phyloP scores from a whole-genome alignment of 2,797 vertebrate species.

The Sphenodon punctatus region DNA sequence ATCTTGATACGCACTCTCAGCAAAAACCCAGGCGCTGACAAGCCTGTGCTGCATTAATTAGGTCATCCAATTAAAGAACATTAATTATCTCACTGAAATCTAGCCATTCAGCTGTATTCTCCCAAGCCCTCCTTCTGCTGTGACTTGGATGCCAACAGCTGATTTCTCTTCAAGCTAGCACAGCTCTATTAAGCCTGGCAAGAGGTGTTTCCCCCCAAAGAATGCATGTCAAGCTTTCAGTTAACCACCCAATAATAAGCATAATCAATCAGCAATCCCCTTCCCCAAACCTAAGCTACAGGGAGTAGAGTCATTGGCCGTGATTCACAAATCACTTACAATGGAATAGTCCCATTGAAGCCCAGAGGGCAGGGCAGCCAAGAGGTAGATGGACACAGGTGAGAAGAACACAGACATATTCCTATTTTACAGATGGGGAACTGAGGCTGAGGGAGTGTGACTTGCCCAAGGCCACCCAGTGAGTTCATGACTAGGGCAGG shows the following conservation, averaged over 20 bases:
- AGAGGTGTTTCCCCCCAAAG: not conserved
- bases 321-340: too few species aligned
- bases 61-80: slow-evolving; percentile 50
- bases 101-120: not conserved
- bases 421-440: too few species aligned
- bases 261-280: not conserved
- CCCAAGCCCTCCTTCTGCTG: not conserved
- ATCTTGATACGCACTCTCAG: not conserved
- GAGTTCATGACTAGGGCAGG: too few species aligned
- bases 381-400: too few species aligned
- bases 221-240: not conserved
- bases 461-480: too few species aligned
- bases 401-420: too few species aligned
- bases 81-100: not conserved
- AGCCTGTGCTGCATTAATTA: slow-evolving; percentile 1
- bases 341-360: too few species aligned
- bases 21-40: slow-evolving; percentile 45
- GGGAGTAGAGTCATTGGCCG: too few species aligned
- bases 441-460: too few species aligned
- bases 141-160: not conserved
- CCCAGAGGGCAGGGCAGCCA: too few species aligned
- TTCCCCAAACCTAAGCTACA: not conserved
- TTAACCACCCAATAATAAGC: not conserved
- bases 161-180: not conserved
- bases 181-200: fast-evolving